phyloP scores from a whole-genome alignment of 2,888 invertebrate genomes.

The Mythimna loreyi region DNA sequence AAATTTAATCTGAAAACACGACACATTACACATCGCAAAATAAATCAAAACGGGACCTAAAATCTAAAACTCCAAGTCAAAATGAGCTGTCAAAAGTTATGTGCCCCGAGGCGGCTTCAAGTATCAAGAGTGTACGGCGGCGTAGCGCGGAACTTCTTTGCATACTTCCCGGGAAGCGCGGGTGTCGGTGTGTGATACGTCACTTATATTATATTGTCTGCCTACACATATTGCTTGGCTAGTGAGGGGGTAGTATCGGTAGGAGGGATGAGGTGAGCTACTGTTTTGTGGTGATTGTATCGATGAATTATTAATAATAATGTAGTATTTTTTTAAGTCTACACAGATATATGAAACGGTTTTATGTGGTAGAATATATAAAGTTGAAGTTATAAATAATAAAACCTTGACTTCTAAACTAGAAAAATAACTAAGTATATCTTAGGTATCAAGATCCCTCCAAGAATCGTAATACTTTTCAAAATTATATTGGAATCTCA shows the following conservation, averaged over 20 bases:
- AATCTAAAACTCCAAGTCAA: conserved; percentile 63
- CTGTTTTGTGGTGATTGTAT: neutral
- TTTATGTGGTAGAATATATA: too few relatives aligned
- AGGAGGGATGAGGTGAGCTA: conserved; percentile 22
- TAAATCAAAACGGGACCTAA: conserved; percentile 61
- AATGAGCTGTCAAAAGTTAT: conserved; percentile 75
- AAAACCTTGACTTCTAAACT: too few relatives aligned
- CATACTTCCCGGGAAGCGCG: conserved; percentile 88
- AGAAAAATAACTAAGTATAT: too few relatives aligned
- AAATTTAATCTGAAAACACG: conserved; percentile 47
- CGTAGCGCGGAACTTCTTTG: conserved; percentile 87
- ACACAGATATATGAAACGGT: too few relatives aligned
- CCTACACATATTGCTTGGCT: conserved; percentile 85
- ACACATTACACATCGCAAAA: conserved; percentile 49
- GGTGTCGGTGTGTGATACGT: conserved; percentile 90
- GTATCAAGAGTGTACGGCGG: conserved; percentile 81
- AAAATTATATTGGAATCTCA: too few relatives aligned
- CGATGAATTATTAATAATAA: neutral
- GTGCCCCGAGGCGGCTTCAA: conserved; percentile 73
- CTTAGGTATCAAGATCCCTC: too few relatives aligned
- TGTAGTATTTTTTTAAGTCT: too few relatives aligned
- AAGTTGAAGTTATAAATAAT: too few relatives aligned
- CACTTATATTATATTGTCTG: conserved; percentile 88
- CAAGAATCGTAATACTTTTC: too few relatives aligned
- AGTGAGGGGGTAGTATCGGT: conserved; percentile 79